Percentiles rank a stretch among this genome's conserved stretches.
phyloP scores from a whole-genome alignment of 2,797 vertebrate species.

The Cryptoblepharus egeriae region DNA sequence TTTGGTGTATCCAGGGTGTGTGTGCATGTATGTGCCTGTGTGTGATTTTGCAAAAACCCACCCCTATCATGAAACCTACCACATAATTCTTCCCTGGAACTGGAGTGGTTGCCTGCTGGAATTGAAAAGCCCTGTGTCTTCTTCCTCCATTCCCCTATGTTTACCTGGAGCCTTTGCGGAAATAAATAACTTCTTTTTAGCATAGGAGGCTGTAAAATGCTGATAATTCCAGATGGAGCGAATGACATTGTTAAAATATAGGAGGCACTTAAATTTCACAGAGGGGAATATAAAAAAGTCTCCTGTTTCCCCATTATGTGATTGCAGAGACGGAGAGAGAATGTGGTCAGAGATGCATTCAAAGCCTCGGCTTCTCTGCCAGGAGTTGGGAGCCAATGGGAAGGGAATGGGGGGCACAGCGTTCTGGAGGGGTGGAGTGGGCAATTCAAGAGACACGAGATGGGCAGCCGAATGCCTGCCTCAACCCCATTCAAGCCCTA shows the following conservation, averaged over 20 bases:
- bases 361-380: background rate
- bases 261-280: slow-evolving; percentile 36
- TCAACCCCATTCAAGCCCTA: background rate
- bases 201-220: slow-evolving; percentile 25
- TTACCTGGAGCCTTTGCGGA: slow-evolving; percentile 15
- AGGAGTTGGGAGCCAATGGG: background rate
- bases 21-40: too few relatives aligned
- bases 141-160: background rate
- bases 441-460: too few relatives aligned
- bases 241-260: slow-evolving; percentile 34
- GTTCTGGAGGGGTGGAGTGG: too few relatives aligned
- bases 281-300: slow-evolving; percentile 21
- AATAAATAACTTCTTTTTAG: slow-evolving; percentile 32
- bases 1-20: too few relatives aligned
- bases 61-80: too few relatives aligned
- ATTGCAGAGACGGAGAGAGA: background rate
- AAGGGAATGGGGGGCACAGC: background rate
- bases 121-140: background rate
- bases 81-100: background rate
- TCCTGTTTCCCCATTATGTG: background rate
- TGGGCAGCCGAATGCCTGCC: background rate
- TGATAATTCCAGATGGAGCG: slow-evolving; percentile 30
- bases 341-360: background rate
- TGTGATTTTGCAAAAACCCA: too few relatives aligned
- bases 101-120: background rate